A percentile compares a stretch with the other conserved stretches of the same genome.
Evolutionary conservation across 2,113 vertebrate species (phyloP).

Genomic region (Notothenia rossii): DNA sequence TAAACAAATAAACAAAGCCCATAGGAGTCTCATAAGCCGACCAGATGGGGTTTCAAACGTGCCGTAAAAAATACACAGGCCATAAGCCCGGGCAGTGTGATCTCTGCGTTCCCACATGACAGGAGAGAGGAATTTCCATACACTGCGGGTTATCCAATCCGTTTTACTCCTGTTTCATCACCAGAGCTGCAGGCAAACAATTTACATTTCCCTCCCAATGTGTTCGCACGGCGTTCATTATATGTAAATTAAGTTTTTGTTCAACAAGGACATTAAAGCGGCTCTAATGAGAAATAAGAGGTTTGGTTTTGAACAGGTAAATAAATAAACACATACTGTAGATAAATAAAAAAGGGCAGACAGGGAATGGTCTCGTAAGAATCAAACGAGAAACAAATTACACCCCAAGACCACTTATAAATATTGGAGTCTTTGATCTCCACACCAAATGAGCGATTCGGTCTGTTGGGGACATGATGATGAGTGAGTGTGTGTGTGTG

Average conservation of each 20-base stretch:
- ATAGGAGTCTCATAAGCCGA: constrained; percentile 63
- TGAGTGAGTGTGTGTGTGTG: constrained; percentile 16
- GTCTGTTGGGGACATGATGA: constrained; percentile 53
- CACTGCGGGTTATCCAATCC: constrained; percentile 54
- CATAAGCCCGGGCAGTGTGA: constrained; percentile 34
- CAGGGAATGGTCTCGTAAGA: constrained; percentile 60
- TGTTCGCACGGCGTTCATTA: constrained; percentile 59
- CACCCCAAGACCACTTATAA: constrained; percentile 68
- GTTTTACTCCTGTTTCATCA: constrained; percentile 63
- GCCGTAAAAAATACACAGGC: constrained; percentile 59
- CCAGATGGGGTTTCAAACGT: constrained; percentile 75
- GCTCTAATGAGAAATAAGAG: constrained; percentile 65
- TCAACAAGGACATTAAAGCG: constrained; percentile 60
- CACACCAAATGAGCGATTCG: constrained; percentile 62
- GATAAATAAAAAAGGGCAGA: constrained; percentile 69
- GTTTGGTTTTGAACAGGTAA: constrained; percentile 56
- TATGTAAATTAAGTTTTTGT: constrained; percentile 60
- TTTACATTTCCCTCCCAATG: constrained; percentile 65
- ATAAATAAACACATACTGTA: constrained; percentile 64
- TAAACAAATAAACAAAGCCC: constrained; percentile 76
- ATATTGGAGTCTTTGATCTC: constrained; percentile 79
- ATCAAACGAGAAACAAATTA: constrained; percentile 74
- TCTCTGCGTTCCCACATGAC: constrained; percentile 64
- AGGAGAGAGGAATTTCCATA: constrained; percentile 67
- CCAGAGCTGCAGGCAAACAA: constrained; percentile 65